phyloP scores from a whole-genome alignment of 2,113 vertebrate genomes.

The Dicaeum eximium region DNA sequence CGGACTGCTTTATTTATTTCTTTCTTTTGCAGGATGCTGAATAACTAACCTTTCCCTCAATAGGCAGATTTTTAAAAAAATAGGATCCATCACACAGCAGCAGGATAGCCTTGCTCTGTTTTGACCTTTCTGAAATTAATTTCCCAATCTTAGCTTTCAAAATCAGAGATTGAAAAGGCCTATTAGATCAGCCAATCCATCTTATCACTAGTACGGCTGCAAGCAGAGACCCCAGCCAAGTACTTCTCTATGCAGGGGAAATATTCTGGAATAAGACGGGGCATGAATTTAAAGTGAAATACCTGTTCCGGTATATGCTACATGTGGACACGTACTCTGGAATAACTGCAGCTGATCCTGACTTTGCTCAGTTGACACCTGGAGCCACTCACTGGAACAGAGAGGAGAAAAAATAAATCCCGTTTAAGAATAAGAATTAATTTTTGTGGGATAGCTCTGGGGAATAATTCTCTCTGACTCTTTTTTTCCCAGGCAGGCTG shows the following conservation, averaged over 20 bases:
- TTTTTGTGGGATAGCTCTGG: not conserved
- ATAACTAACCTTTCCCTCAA: slow-evolving; percentile 39
- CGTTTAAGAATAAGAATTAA: not conserved
- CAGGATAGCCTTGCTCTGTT: slow-evolving; percentile 57
- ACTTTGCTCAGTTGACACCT: not conserved
- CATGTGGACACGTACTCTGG: rapidly evolving
- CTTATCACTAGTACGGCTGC: slow-evolving; percentile 2
- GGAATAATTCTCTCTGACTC: not conserved
- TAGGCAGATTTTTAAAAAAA: slow-evolving; percentile 43
- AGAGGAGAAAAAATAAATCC: rapidly evolving
- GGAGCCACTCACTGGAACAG: not conserved
- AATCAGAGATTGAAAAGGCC: slow-evolving; percentile 57
- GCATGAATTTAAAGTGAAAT: slow-evolving; percentile 31
- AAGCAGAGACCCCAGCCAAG: slow-evolving; percentile 46
- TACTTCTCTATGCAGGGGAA: slow-evolving; percentile 4
- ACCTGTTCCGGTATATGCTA: slow-evolving; percentile 3
- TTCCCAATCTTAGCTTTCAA: slow-evolving; percentile 52
- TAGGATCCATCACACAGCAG: slow-evolving; percentile 53
- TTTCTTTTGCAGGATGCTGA: slow-evolving; percentile 5
- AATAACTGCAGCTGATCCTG: not conserved
- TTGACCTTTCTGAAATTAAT: slow-evolving; percentile 60
- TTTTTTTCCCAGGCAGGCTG: not conserved
- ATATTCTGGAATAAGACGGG: not conserved
- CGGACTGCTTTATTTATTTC: slow-evolving; percentile 29
- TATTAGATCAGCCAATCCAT: slow-evolving; percentile 56